phyloP scores from a whole-genome alignment of 2,888 invertebrate genomes.

The Chrysina gloriosa region DNA sequence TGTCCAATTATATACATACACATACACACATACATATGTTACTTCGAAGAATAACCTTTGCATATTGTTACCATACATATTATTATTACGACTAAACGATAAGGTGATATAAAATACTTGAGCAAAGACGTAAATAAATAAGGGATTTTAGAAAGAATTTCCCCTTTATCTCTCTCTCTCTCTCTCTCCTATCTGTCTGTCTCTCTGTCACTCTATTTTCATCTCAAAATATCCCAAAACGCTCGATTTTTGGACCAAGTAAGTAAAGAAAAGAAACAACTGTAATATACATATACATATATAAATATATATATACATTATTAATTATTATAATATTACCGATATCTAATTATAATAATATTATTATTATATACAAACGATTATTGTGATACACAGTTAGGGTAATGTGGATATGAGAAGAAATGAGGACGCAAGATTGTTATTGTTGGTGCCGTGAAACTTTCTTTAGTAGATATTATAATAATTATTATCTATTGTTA shows the following conservation, averaged over 20 bases:
- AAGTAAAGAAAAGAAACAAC: conserved; percentile 14
- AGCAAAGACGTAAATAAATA: too few relatives aligned
- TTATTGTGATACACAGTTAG: conserved; percentile 38
- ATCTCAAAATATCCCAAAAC: conserved; percentile 1
- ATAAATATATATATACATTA: conserved; percentile 9
- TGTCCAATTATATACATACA: too few relatives aligned
- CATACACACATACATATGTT: too few relatives aligned
- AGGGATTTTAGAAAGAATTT: too few relatives aligned
- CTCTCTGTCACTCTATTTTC: background rate
- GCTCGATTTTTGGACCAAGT: conserved; percentile 39
- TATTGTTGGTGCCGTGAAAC: too few relatives aligned
- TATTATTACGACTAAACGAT: too few relatives aligned
- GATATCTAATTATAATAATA: conserved; percentile 12
- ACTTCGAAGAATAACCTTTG: too few relatives aligned
- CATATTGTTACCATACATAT: too few relatives aligned
- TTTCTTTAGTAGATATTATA: too few relatives aligned
- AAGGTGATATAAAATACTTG: too few relatives aligned
- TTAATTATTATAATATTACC: conserved; percentile 11
- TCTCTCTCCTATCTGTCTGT: background rate
- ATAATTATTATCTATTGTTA: too few relatives aligned
- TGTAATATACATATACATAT: conserved; percentile 29
- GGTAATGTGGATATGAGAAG: background rate
- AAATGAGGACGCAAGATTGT: background rate
- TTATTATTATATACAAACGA: conserved; percentile 11
- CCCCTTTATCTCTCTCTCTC: background rate